A percentile compares a stretch with the other conserved stretches of the same genome.
Conservation (phyloP, 2,888 invertebrate species). For the Ectobius pallidus region DNA sequence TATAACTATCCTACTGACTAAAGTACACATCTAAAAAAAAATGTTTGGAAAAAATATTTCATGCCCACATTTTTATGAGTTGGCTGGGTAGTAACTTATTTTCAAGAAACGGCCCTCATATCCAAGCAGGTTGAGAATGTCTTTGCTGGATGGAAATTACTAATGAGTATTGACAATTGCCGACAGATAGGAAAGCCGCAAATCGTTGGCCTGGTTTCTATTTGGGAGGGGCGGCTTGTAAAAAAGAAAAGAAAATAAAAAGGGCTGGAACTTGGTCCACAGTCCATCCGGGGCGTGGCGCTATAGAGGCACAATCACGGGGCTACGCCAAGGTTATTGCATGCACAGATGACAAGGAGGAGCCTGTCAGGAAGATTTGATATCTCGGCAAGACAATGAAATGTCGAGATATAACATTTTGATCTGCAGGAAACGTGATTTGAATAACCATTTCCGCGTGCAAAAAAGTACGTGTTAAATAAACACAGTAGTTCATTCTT, state of each 20-base stretch:
- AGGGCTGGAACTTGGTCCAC: background rate
- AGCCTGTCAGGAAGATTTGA: background rate
- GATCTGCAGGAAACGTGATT: no score
- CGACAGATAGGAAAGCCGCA: conserved; percentile 20
- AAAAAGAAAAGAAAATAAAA: background rate
- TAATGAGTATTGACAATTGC: conserved; percentile 16
- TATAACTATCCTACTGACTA: no score
- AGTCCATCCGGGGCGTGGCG: conserved; percentile 30
- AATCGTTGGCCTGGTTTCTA: conserved; percentile 13
- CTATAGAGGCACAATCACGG: background rate
- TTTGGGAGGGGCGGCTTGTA: conserved; percentile 4
- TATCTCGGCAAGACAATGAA: background rate
- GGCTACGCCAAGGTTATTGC: conserved; percentile 4
- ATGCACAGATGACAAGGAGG: background rate
- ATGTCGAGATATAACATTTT: background rate
- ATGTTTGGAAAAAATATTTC: no score
- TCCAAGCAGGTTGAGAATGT: no score
- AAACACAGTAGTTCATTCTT: no score
- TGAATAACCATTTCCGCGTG: no score
- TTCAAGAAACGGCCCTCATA: no score
- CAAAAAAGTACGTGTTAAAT: no score
- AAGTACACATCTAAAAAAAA: no score
- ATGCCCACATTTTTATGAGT: no score
- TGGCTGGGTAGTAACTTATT: no score
- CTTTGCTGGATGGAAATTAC: conserved; percentile 7